phyloP scores from a whole-genome alignment of 2,888 invertebrate species.

The Portevinia maculata region DNA sequence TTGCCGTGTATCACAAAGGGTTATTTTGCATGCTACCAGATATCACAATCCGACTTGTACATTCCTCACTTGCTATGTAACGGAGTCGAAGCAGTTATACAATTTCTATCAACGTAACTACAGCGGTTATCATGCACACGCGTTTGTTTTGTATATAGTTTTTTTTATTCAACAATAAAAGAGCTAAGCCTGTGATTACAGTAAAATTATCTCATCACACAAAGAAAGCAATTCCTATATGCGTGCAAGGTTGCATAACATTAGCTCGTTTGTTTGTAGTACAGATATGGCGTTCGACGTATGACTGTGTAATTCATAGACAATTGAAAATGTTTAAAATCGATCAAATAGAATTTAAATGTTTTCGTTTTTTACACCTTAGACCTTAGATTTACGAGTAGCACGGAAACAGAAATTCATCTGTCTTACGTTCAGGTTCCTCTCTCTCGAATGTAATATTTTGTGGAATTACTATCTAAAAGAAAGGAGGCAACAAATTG shows the following conservation, averaged over 20 bases:
- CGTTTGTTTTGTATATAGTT: slow-evolving; percentile 24
- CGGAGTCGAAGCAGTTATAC: neutral
- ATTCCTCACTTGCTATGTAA: no score
- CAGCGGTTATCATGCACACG: slow-evolving; percentile 10
- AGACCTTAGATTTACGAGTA: no score
- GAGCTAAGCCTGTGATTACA: slow-evolving; percentile 26
- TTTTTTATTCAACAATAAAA: slow-evolving; percentile 2
- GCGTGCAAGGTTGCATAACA: slow-evolving; percentile 21
- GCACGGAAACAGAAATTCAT: no score
- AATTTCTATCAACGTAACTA: neutral
- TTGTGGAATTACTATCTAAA: no score
- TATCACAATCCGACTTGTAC: no score
- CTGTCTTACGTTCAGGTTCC: no score
- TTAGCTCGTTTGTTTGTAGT: slow-evolving; percentile 2
- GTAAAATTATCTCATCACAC: slow-evolving; percentile 35
- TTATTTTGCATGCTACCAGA: no score
- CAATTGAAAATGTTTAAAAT: slow-evolving; percentile 15
- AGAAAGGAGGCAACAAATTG: no score
- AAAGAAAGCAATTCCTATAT: neutral
- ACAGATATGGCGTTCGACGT: neutral
- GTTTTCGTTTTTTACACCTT: slow-evolving; percentile 9
- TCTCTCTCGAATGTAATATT: no score
- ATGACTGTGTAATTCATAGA: neutral
- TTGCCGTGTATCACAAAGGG: no score
- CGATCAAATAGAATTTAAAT: slow-evolving; percentile 1